These are phyloP conservation scores for Hemaris fuciformis DNA, from an alignment of 2,888 invertebrate genomes.

Conservation along the genomic window DNA sequence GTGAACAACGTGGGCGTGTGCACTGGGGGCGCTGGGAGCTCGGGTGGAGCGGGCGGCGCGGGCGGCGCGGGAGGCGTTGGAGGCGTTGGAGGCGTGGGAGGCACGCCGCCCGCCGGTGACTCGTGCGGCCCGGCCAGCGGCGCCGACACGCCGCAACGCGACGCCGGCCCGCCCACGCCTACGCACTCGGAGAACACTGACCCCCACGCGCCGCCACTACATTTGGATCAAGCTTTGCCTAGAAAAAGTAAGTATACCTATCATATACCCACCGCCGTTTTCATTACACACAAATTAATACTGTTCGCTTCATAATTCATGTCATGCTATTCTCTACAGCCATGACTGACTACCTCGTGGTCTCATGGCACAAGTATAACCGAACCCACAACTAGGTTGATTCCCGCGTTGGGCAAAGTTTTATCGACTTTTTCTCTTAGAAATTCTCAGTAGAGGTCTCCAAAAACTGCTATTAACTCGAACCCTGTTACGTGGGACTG, in stretches of 20 bases:
- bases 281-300: too few relatives aligned
- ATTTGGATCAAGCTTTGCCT: slow-evolving; percentile 80
- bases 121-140: slow-evolving; percentile 52
- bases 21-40: slow-evolving; percentile 34
- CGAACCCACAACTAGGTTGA: too few relatives aligned
- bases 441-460: too few relatives aligned
- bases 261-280: too few relatives aligned
- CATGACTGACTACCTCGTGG: too few relatives aligned
- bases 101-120: slow-evolving; percentile 43
- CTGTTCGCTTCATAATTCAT: neutral
- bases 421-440: too few relatives aligned
- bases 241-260: slow-evolving; percentile 69
- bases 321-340: neutral
- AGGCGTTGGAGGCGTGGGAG: slow-evolving; percentile 41
- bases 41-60: neutral
- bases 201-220: slow-evolving; percentile 73
- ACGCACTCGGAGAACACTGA: slow-evolving; percentile 74
- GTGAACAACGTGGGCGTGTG: slow-evolving; percentile 52
- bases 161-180: slow-evolving; percentile 75
- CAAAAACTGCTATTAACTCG: too few relatives aligned
- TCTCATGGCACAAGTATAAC: too few relatives aligned
- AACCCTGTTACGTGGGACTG: too few relatives aligned
- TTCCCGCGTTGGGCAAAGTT: too few relatives aligned
- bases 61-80: too few relatives aligned
- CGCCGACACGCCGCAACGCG: slow-evolving; percentile 62